phyloP scores from a whole-genome alignment of 30 jellyfish, hydroid and myxozoan genomes.

The Nemopilema nomurai region DNA sequence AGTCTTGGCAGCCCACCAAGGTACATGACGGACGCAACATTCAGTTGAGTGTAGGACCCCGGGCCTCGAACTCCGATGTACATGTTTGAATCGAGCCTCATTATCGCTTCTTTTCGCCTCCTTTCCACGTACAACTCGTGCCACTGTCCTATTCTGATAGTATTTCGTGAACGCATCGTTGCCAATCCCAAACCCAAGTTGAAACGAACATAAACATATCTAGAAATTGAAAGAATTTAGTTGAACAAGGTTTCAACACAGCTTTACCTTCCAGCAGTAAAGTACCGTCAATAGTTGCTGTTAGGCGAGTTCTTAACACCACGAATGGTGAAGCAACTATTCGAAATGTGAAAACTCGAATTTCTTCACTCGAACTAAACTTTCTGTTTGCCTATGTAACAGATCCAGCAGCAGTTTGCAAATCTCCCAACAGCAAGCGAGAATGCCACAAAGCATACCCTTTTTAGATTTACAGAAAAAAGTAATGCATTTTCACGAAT shows the following conservation, averaged over 20 bases:
- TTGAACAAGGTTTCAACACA: not conserved
- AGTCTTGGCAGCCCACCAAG: slow-evolving; percentile 85
- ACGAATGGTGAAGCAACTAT: not conserved
- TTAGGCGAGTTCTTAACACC: not conserved
- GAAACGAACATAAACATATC: slow-evolving; percentile 78
- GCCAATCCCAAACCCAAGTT: slow-evolving; percentile 73
- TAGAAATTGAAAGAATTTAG: slow-evolving; percentile 2
- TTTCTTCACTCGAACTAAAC: not conserved
- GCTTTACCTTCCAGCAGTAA: too few species aligned
- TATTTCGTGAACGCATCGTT: slow-evolving; percentile 60
- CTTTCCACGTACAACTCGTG: slow-evolving; percentile 70
- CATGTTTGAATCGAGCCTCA: slow-evolving; percentile 72
- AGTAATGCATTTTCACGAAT: too few species aligned
- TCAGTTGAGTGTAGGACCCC: slow-evolving; percentile 62
- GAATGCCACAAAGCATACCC: too few species aligned
- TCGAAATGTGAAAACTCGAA: not conserved
- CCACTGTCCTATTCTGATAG: slow-evolving; percentile 58
- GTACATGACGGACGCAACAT: slow-evolving; percentile 67
- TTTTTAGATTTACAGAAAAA: too few species aligned
- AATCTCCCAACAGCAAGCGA: too few species aligned
- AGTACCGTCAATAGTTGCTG: too few species aligned
- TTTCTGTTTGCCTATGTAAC: too few species aligned
- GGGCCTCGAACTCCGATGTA: slow-evolving; percentile 67
- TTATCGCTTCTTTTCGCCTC: slow-evolving; percentile 71
- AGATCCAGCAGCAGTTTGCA: too few species aligned